Conservation (phyloP, 2,888 invertebrate genomes). For the Congeria kusceri region DNA sequence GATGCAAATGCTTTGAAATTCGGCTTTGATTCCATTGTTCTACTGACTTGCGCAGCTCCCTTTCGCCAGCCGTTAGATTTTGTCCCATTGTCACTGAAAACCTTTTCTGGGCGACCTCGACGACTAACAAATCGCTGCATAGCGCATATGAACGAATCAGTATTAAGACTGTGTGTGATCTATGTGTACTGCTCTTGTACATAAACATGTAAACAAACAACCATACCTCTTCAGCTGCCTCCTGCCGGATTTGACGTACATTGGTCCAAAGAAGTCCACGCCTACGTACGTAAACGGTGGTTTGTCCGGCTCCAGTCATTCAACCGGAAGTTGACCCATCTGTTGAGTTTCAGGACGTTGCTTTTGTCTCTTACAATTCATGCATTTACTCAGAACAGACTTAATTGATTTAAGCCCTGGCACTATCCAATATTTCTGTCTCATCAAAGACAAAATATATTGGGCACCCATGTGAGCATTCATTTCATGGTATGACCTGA, state of each 20-base stretch:
- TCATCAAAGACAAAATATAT: constrained; percentile 13
- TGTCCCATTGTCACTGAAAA: too few species aligned
- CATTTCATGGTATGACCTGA: constrained; percentile 4
- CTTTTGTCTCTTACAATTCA: constrained; percentile 7
- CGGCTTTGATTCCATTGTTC: constrained; percentile 36
- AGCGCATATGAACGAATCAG: too few species aligned
- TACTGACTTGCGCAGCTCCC: constrained; percentile 33
- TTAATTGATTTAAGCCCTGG: constrained; percentile 7
- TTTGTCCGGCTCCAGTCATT: too few species aligned
- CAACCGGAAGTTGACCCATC: too few species aligned
- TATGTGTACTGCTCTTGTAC: too few species aligned
- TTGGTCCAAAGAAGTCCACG: constrained; percentile 53
- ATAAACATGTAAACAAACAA: constrained; percentile 56
- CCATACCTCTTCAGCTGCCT: constrained; percentile 30
- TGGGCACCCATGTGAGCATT: constrained; percentile 14
- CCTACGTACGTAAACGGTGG: constrained; percentile 47
- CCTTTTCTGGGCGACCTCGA: too few species aligned
- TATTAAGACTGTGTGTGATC: too few species aligned
- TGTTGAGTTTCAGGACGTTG: not conserved
- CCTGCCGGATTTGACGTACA: constrained; percentile 37
- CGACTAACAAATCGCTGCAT: too few species aligned
- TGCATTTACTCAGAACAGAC: not conserved
- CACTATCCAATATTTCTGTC: constrained; percentile 28
- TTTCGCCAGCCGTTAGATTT: constrained; percentile 28
- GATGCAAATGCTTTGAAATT: constrained; percentile 4